phyloP scores from a whole-genome alignment of 2,797 vertebrate genomes.

The Enteromius anoplus region DNA sequence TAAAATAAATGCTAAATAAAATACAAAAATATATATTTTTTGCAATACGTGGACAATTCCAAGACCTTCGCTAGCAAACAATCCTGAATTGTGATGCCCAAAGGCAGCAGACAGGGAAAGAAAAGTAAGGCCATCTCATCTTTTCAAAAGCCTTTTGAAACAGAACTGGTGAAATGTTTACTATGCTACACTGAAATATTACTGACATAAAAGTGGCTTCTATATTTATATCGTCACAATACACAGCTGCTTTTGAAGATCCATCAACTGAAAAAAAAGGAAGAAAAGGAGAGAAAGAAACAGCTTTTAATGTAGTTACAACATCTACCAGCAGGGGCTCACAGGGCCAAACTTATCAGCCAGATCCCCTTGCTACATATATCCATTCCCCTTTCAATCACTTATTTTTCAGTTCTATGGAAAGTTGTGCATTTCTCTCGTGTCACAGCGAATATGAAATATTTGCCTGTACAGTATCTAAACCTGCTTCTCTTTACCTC shows the following conservation, averaged over 20 bases:
- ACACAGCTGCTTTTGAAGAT: not conserved
- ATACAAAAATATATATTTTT: not conserved
- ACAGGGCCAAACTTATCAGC: not conserved
- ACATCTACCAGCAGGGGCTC: slow-evolving; percentile 9
- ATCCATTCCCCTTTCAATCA: not conserved
- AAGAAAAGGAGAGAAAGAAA: not conserved
- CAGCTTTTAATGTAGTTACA: not conserved
- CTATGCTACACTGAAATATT: not conserved
- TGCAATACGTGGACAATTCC: not conserved
- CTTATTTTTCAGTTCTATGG: not conserved
- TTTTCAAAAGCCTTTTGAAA: not conserved
- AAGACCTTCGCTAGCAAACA: not conserved
- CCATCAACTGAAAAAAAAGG: not conserved
- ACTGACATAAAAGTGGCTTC: not conserved
- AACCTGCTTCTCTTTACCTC: slow-evolving; percentile 11
- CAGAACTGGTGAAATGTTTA: not conserved
- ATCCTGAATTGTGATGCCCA: not conserved
- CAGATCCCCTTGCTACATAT: not conserved
- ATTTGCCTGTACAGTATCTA: not conserved
- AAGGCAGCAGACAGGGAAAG: not conserved
- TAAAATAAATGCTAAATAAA: not conserved
- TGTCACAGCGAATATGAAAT: not conserved
- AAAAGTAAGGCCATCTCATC: not conserved
- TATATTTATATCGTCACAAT: slow-evolving; percentile 1
- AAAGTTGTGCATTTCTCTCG: not conserved